Evolutionary conservation across 2,888 invertebrate species (phyloP), one percentile per base, ranked within the genome.

Genomic region (Morpho achilles): DNA sequence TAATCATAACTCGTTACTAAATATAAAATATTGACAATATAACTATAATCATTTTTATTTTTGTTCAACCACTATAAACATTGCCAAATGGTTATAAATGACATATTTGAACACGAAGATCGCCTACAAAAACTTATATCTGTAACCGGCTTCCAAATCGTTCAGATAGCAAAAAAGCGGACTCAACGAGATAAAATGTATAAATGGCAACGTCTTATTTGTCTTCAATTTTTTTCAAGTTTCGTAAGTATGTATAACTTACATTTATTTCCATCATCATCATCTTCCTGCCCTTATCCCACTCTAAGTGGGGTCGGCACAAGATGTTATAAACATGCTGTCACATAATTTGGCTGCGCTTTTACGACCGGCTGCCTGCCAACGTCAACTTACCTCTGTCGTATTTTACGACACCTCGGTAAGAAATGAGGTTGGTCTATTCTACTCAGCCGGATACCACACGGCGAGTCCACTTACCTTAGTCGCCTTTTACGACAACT

Each of bases 11-110:
- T 51, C 23, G 56, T 51, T 46, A 45, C 32, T 45, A 58, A 53
- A 55, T 50, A 43, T 48, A 57, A 55, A 57, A 42, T 53, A 58
- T 56, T 50, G 58, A 56, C 73, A 76, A 74, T 75, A 75, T 75
- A 70, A 73, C 79, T 80, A 83, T 82, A 75, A 75, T 67, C 60
- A 65, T 66, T 64, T 56, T 60, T 65, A 63, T 73, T 79, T 74
- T 64, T 73, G 71, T 62, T 65, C 66, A 70, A 62, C 8, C 63
- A 63, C 65, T 65, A 76, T 73, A 71, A 72, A 75, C 71, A 73
- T 73, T 75, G 72, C 73, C 72, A 75, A 75, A 76, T 74, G 72
- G 73, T 69, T 77, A 79, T 79, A 76, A 77, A 81, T 75, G 79
- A 77, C 75, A 79, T 76, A 77, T 80, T 81, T 77, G 73, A 71